phyloP scores from a whole-genome alignment of 2,888 invertebrate genomes.

The Theretra japonica region DNA sequence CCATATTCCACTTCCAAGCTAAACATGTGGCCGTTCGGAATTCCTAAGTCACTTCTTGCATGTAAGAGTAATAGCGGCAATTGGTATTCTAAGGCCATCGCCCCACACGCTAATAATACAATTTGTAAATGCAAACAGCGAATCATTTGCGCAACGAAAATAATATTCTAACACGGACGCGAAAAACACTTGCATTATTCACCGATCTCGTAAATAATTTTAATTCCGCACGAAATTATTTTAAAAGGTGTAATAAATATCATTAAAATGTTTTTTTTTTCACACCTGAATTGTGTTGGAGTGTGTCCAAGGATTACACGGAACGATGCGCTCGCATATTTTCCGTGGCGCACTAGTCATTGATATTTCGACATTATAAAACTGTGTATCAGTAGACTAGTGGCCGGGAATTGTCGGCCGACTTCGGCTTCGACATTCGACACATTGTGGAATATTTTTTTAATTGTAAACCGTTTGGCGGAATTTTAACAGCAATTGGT shows the following conservation, averaged over 20 bases:
- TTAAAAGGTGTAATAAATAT: slow-evolving; percentile 57
- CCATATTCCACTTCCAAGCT: no score
- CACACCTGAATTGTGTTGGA: slow-evolving; percentile 59
- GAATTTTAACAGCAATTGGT: no score
- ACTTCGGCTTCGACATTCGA: no score
- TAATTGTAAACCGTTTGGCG: no score
- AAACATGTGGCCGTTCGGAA: neutral
- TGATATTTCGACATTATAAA: slow-evolving; percentile 40
- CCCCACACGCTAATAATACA: slow-evolving; percentile 12
- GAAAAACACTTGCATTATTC: slow-evolving; percentile 39
- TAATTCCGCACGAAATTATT: slow-evolving; percentile 50
- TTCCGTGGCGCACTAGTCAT: slow-evolving; percentile 45
- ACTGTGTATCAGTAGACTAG: neutral
- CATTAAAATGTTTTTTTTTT: slow-evolving; percentile 52
- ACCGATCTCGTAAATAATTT: slow-evolving; percentile 47
- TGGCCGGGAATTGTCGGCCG: neutral
- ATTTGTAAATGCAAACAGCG: slow-evolving; percentile 25
- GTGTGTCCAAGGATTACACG: slow-evolving; percentile 44
- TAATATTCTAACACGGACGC: slow-evolving; percentile 37
- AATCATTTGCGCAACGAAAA: slow-evolving; percentile 6
- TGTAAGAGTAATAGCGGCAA: neutral
- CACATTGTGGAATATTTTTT: no score
- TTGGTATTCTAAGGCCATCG: slow-evolving; percentile 38
- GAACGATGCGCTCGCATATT: slow-evolving; percentile 36
- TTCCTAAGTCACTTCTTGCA: neutral